Conservation (phyloP, 2,113 vertebrate species). For the Galeopterus variegatus region DNA sequence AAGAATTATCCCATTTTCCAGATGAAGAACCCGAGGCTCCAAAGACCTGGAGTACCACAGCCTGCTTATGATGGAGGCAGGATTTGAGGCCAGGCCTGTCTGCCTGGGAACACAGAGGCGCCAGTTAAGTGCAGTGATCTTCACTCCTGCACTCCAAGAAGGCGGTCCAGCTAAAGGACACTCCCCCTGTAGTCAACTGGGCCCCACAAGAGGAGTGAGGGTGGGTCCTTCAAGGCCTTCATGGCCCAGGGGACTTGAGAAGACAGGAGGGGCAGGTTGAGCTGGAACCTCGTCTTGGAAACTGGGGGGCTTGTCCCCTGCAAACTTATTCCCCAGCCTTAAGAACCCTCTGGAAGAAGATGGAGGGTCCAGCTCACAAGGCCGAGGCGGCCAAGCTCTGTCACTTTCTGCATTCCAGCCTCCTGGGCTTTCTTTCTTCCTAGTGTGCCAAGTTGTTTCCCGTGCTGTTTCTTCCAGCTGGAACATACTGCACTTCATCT, state of each 20-base stretch:
- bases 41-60: neutral
- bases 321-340: neutral
- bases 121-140: neutral
- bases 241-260: neutral
- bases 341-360: neutral
- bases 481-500: neutral
- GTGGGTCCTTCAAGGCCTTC: neutral
- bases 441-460: neutral
- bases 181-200: neutral
- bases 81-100: neutral
- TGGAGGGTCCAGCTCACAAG: neutral
- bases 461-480: neutral
- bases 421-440: neutral
- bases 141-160: neutral
- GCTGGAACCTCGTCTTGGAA: neutral
- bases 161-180: neutral
- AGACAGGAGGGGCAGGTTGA: neutral
- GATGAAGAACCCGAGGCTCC: neutral
- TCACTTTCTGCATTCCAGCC: neutral
- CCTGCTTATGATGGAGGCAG: neutral
- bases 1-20: slow-evolving; percentile 7
- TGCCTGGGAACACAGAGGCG: neutral
- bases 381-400: neutral
- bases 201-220: neutral
- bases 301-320: neutral